Evolutionary conservation across 2,797 vertebrate species (phyloP).

Genomic region (Ficedula albicollis): DNA sequence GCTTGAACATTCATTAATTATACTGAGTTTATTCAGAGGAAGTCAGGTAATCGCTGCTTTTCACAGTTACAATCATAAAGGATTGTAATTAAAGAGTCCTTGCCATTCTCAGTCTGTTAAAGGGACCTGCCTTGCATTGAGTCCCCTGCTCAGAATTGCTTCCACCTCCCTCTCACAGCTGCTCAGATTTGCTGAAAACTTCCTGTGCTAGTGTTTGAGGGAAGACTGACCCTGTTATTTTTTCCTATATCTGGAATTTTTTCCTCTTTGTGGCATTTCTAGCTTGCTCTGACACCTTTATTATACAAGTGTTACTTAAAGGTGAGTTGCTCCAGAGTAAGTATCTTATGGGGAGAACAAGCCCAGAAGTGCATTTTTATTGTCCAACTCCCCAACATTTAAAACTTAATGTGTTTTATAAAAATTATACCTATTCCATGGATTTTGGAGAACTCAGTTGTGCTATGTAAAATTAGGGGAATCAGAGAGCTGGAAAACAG

Average conservation of each 20-base stretch:
- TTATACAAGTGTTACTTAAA: neutral
- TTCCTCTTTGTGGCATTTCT: neutral
- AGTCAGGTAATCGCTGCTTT: constrained; percentile 32
- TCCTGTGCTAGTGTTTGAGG: neutral
- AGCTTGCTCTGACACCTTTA: neutral
- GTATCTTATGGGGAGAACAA: neutral
- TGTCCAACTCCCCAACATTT: neutral
- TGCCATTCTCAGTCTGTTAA: neutral
- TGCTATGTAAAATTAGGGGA: neutral
- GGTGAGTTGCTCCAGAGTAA: neutral
- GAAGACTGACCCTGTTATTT: neutral
- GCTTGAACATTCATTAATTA: constrained; percentile 47
- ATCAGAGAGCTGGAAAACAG: neutral
- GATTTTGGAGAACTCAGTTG: neutral
- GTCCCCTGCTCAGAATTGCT: neutral
- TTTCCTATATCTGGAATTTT: neutral
- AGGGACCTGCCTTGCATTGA: neutral
- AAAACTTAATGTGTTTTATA: neutral
- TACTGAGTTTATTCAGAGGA: constrained; percentile 16
- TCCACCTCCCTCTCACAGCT: neutral
- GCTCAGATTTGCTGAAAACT: neutral
- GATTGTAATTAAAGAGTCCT: constrained; percentile 5
- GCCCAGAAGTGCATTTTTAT: neutral
- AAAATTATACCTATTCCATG: neutral
- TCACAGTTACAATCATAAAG: neutral